Percentiles rank a stretch among this genome's conserved stretches.
These are phyloP conservation scores for Lordiphosa stackelbergi DNA, from an alignment of 1,140 invertebrate species.

Conservation along the genomic window DNA sequence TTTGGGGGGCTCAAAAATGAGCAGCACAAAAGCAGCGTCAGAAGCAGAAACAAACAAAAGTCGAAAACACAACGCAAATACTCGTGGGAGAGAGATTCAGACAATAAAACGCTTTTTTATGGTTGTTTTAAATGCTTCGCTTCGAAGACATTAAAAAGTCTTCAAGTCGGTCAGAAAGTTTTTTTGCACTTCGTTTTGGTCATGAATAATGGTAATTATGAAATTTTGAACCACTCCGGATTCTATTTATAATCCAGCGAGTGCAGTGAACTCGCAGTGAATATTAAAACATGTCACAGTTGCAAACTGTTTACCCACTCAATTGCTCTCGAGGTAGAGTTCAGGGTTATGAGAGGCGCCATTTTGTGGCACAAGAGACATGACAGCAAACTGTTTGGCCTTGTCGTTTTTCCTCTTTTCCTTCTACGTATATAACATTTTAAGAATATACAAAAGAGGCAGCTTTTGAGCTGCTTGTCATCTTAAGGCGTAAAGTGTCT, in stretches of 20 bases:
- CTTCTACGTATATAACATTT: too few species aligned
- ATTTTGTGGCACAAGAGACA: constrained; percentile 29
- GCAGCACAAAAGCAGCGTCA: constrained; percentile 23
- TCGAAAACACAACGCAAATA: constrained; percentile 8
- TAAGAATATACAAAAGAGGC: too few species aligned
- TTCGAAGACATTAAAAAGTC: constrained; percentile 50
- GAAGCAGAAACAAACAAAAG: constrained; percentile 31
- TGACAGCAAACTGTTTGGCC: too few species aligned
- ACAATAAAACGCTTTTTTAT: constrained; percentile 58
- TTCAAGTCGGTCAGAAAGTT: constrained; percentile 50
- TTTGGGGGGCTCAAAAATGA: constrained; percentile 15
- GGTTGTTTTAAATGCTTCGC: constrained; percentile 48
- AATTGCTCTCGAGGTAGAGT: constrained; percentile 19
- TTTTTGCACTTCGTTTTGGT: constrained; percentile 29
- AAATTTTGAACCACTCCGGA: constrained; percentile 13
- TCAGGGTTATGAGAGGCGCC: constrained; percentile 38
- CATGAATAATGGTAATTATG: constrained; percentile 55
- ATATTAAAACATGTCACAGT: constrained; percentile 4
- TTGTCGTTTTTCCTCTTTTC: too few species aligned
- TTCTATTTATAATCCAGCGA: constrained; percentile 18
- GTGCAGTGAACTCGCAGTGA: constrained; percentile 30
- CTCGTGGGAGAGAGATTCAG: constrained; percentile 12
- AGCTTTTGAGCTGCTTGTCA: too few species aligned
- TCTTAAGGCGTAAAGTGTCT: too few species aligned
- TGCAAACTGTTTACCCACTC: constrained; percentile 36